These are phyloP conservation scores for Triplophysa tibetana DNA, from an alignment of 2,113 vertebrate genomes.

Conservation along the genomic window DNA sequence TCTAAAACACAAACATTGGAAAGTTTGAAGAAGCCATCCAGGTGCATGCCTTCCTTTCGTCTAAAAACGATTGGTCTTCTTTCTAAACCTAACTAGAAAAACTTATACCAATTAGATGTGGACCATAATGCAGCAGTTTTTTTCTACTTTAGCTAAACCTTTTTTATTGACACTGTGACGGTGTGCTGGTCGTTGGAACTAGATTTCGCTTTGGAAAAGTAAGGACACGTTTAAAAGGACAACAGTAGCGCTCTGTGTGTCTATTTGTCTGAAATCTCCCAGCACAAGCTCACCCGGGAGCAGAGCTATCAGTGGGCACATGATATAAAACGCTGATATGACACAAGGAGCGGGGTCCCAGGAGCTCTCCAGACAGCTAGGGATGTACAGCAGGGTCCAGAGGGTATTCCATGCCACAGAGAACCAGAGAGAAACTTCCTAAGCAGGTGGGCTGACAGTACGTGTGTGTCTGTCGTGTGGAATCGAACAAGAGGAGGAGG, in stretches of 20 bases:
- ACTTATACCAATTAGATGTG: too few relatives aligned
- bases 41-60: too few relatives aligned
- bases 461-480: constrained; percentile 25
- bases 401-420: constrained; percentile 20
- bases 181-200: background rate
- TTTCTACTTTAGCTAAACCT: background rate
- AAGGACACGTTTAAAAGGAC: constrained; percentile 10
- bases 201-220: background rate
- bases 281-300: constrained; percentile 25
- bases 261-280: constrained; percentile 41
- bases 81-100: background rate
- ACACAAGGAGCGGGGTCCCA: constrained; percentile 30
- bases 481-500: constrained; percentile 29
- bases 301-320: constrained; percentile 5
- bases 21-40: too few relatives aligned
- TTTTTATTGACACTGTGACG: background rate
- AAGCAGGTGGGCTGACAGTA: background rate
- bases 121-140: constrained; percentile 3
- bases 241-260: constrained; percentile 16
- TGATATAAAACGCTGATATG: constrained; percentile 17
- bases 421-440: background rate
- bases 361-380: constrained; percentile 27
- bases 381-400: constrained; percentile 27
- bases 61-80: background rate
- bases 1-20: too few relatives aligned